Evolutionary conservation across 2,888 invertebrate species (phyloP), one percentile per base, ranked within the genome.

Genomic region (Lithophane socia): DNA sequence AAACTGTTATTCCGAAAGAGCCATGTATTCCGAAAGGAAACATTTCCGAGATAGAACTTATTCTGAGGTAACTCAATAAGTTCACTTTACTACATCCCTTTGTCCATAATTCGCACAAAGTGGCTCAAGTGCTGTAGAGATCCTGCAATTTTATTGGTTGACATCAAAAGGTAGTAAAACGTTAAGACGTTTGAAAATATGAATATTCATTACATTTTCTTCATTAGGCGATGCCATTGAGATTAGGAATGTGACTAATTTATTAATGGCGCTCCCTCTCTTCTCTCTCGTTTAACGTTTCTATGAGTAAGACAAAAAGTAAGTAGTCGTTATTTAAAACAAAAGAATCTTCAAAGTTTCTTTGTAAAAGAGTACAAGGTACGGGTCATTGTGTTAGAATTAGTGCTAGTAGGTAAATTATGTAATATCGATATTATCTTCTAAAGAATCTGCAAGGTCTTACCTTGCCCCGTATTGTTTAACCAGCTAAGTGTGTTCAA

Each of bases 131-230:
- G 56, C 56, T 21, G 64, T 29, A 64, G 63, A 68, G 64, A 75
- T 73, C 60, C 86, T 74, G 66, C 60, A 83, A 86, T 73, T 79
- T 79, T 75, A 84, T 86, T 79, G 68, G 61, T 79, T 74, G 72
- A 58, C 84, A 84, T 86, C 69, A 86, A 84, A 84, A 61, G 47
- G 74, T 73, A 86, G 72, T 83, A 75, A 83, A 86, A 83, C 84
- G 86, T 71, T 61, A 66, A 82, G 71, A 71, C 63, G 58, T 75
- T 83, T 69, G 72, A 84, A 71, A 84, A 83, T 84, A 84, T 84
- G 86, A 84, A 84, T 84, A 84, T 84, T 84, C 74, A 84, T 84
- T 64, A 75, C 74, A 67, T 73, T 75, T 54, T 74, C 66, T 86
- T 75, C 84, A 83, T 83, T 61, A 79, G 24, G 61, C 64, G 60